These are phyloP conservation scores for Eubasilissa regina DNA, from an alignment of 1,140 invertebrate genomes.

Conservation along the genomic window DNA sequence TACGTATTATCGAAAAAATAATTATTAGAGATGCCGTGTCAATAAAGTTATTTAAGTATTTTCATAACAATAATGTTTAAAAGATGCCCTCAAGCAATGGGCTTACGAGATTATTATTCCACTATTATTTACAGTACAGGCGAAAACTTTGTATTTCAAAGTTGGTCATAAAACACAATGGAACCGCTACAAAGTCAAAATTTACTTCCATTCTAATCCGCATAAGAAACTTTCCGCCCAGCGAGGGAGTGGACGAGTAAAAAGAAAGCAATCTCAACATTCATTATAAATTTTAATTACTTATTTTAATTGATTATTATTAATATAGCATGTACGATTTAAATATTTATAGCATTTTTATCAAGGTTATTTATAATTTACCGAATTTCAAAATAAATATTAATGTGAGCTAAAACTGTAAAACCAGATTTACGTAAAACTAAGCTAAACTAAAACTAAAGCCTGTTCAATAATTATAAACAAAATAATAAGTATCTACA, in stretches of 20 bases:
- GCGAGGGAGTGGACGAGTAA: background rate
- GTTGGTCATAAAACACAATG: slow-evolving; percentile 43
- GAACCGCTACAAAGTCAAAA: slow-evolving; percentile 52
- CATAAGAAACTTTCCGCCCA: background rate
- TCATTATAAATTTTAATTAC: no score
- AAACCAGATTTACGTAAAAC: no score
- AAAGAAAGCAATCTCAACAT: no score
- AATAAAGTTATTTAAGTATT: background rate
- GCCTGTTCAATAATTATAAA: no score
- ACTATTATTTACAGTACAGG: slow-evolving; percentile 51
- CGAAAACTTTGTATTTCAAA: slow-evolving; percentile 46
- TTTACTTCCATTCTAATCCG: slow-evolving; percentile 42
- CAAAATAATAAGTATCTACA: no score
- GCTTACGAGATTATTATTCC: slow-evolving; percentile 45
- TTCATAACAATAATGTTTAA: background rate
- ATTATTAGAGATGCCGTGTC: background rate
- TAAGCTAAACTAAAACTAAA: no score
- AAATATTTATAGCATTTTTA: no score
- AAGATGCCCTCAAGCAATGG: background rate
- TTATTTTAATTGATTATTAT: no score
- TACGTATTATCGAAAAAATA: background rate
- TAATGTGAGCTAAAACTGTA: no score
- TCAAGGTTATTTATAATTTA: no score
- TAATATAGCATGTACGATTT: no score
- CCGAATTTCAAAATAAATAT: no score